Base-by-base conservation (phyloP, 2,797 vertebrate species). In the Onychomys torridus region DNA sequence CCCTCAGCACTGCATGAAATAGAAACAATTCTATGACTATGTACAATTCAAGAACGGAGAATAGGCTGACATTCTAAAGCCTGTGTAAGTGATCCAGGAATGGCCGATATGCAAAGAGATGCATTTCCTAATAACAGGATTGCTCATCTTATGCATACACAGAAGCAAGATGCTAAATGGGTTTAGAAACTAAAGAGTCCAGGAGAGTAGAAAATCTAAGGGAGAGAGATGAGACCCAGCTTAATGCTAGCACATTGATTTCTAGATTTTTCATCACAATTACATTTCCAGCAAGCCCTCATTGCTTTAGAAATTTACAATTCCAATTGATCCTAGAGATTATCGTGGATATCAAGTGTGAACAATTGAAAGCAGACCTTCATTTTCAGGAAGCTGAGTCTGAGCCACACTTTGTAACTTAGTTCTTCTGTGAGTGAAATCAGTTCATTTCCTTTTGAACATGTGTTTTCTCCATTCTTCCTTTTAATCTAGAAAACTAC, bases 211-310 rank as follows among this genome's bases (percentile, higher is more conserved):
- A 73, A 95, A 96, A 82, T 78, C 34, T 76, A 76, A 92, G 16
- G 84, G 77, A 89, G 17, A 84, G 37, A 78, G 55, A 83, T 16
- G 23, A 89, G 29, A 94, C 19, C 77, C 61, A 9, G 27, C 14
- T 88, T 59, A 91, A 91, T 43, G 73, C 49, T 83, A 71, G 21
- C 27, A 73, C 83, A 95, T 55, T 90, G 52, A 91, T 95, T 96
- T 93, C 79, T 89, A 96, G 65, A 78, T 16, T 75, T 85, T 71
- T 92, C 67, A 78, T 43, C 79, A 73, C 77, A 93, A 91, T 52
- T 61, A 32, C 46, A 52, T 95, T 94, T 96, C 57, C 86, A 82
- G 71, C 6, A 90, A 96, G 87, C 17, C 32, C 34, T 85, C 67
- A 71, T 67, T 89, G 32, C 40, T 73, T 73, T 88, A 94, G 37